Evolutionary conservation across 2,113 vertebrate species (phyloP), one percentile per base, ranked within the genome.

Genomic region (Psophia crepitans): DNA sequence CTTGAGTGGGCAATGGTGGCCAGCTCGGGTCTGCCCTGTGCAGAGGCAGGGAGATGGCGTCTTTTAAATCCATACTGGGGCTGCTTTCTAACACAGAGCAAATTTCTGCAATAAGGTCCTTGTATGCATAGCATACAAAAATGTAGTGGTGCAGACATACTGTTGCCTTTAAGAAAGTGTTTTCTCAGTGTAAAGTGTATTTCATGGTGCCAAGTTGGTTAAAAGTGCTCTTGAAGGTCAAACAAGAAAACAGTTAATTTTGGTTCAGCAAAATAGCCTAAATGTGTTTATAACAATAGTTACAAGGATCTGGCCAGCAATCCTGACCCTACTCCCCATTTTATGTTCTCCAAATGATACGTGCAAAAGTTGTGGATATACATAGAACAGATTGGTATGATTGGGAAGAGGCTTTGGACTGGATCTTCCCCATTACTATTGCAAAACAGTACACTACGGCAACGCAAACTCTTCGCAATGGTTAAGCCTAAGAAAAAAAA

Each of bases 1-100:
- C 81, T 43, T 1, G 0, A 16, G 39, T 22, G 66, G 80, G 48
- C 2, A 4, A 0, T 1, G 4, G 27, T 56, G 48, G 68, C 54
- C 73, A 81, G 73, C 57, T 39, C 3, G 2, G 61, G 24, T 21
- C 56, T 78, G 75, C 41, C 51, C 53, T 11, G 51, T 39, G n/a
- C 48, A 41, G 19, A 68, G 51, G 24, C 28, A 78, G 12, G 27
- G 60, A 86, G 61, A 75, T 4, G 2, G 6, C 8, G 8, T 27
- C 71, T 49, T 88, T 44, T 37, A 21, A 32, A 14, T 33, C 71
- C 26, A 3, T 23, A 3, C 57, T 1, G 8, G 39, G 35, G 14
- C 76, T 75, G 71, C 57, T 77, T 28, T 49, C 71, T 64, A 48
- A 56, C 79, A 33, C 48, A 41, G 44, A 51, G 56, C 49, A 65